Evolutionary conservation across 2,797 vertebrate genomes (phyloP), one percentile per base, ranked within the genome.

Genomic region (Margarornis squamiger): DNA sequence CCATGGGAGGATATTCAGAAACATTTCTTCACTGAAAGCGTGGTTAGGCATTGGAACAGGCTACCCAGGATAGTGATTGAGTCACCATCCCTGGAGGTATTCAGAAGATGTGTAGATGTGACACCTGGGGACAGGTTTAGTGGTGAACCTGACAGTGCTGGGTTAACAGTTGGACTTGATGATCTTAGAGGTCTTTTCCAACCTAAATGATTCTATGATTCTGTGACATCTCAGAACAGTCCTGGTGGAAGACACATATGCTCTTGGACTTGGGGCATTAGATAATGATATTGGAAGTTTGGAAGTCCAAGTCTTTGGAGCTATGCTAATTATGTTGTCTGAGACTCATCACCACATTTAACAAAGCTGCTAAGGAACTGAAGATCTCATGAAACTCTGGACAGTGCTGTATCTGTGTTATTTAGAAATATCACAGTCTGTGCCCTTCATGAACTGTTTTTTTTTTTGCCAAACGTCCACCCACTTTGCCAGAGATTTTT

Each of bases 31-130:
- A 14, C 34, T 27, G 39, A 46, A 77, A 34, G 21, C 1, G 18
- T 65, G 32, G 45, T 58, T 4, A 45, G 24, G 6, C 29, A 27
- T 46, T 32, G 51, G 21, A 58, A 39, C 8, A 39, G 38, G 45
- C 26, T 77, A n/a, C 4, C n/a, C 38, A 23, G 24, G 0, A 0
- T 19, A 39, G 26, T 7, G 8, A 24, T 27, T 39, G 51, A 71
- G 70, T 71, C 51, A 58, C 12, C 38, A 58, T 14, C 6, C 34
- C 58, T 8, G 13, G 8, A 46, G 73, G 14, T 19, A 52, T 71
- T 58, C n/a, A 45, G 51, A 57, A 77, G 29, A 16, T 30, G 9
- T 9, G 8, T 34, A 20, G 24, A 22, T 58, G 16, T 65, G 38
- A 15, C n/a, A 34, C 8, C 2, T 71, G 29, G 16, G 20, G 27